Evolutionary conservation across 2,888 invertebrate species (phyloP), one percentile per base, ranked within the genome.

Genomic region (Stenoptilia bipunctidactyla): DNA sequence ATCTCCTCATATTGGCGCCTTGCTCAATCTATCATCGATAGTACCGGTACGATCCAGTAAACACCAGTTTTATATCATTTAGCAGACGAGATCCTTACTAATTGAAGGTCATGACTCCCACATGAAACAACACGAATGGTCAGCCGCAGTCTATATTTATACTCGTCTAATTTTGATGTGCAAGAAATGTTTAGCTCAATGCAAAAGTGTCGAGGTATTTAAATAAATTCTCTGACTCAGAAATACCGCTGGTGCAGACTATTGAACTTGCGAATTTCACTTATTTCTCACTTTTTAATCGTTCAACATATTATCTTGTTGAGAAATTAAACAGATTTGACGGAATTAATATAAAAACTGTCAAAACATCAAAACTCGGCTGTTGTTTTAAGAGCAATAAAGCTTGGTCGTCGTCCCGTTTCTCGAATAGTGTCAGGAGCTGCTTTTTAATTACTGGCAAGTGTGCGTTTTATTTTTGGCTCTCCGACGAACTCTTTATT

Each of bases 51-150:
- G 53, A 59, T 62, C 70, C 61, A 56, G 65, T 45, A 45, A 48
- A 45, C 50, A 56, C 71, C 51, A 58, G 67, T 61, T 55, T 53
- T 20, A 20, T 8, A 5, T 20, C 50, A 57, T 58, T 64, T 56
- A 62, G 51, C 55, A 56, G 20, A 5, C 20, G 50, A 47, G 51
- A 20, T 62, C 61, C 62, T 62, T 54, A 56, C 53, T 63, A 59
- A 66, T 63, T 72, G 73, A 76, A 77, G 73, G 74, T 67, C 69
- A 56, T 51, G 53, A 51, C 67, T 50, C 75, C 75, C 67, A 77
- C 80, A 59, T 64, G 53, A 53, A 54, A 47, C 50, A 52, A 49
- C 47, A 45, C 45, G 45, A 59, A 64, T 67, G 59, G 64, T 62
- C 61, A 63, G 57, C 44, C 40, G 49, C 45, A 43, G 45, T 47